These are phyloP conservation scores for Cacoxenus indagator DNA, from an alignment of 2,888 invertebrate species.

Conservation along the genomic window DNA sequence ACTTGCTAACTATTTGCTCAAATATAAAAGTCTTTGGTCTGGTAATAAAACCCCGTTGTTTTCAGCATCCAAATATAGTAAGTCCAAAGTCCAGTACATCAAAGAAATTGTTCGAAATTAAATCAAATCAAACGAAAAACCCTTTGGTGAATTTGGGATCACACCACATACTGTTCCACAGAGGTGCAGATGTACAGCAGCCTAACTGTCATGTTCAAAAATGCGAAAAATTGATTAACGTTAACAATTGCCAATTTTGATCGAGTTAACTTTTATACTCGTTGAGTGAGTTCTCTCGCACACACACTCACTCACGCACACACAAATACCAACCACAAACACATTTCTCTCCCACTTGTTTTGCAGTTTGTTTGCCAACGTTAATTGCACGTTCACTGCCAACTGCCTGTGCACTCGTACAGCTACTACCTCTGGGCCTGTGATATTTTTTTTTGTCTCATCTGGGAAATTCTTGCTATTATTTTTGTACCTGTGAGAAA, in stretches of 20 bases:
- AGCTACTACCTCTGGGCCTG: background rate
- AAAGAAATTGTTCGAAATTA: too few species aligned
- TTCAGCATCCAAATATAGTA: too few species aligned
- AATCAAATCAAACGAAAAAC: too few species aligned
- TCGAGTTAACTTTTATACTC: background rate
- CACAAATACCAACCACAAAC: background rate
- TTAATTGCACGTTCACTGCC: background rate
- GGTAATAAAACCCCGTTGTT: too few species aligned
- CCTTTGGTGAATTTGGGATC: too few species aligned
- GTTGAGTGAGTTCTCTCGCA: background rate
- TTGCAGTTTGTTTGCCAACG: background rate
- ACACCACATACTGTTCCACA: too few species aligned
- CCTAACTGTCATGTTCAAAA: background rate
- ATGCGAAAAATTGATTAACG: background rate
- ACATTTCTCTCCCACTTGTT: background rate
- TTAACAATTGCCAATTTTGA: background rate
- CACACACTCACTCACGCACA: background rate
- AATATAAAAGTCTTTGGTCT: too few species aligned
- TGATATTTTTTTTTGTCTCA: background rate
- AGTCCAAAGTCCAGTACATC: too few species aligned
- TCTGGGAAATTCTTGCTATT: background rate
- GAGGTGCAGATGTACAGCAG: background rate
- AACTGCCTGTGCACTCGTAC: too few species aligned
- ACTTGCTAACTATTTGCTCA: too few species aligned
- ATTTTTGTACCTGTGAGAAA: background rate